phyloP scores from a whole-genome alignment of 2,888 invertebrate species.

The Trichopria drosophilae region DNA sequence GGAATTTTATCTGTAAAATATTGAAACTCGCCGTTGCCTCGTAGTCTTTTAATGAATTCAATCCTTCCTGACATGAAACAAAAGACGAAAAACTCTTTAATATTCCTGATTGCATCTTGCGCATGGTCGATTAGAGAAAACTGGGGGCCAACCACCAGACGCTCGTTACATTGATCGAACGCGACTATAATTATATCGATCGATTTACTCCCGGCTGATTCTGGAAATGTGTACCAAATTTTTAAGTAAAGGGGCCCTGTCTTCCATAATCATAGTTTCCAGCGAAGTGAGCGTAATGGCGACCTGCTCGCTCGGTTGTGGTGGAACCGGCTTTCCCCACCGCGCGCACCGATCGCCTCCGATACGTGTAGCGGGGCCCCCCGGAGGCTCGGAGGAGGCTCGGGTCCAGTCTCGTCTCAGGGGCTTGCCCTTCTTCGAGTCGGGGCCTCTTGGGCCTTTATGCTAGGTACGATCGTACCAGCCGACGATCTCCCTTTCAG shows the following conservation, averaged over 20 bases:
- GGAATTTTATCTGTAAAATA: too few relatives aligned
- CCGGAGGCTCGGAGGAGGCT: slow-evolving; percentile 24
- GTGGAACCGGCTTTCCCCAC: slow-evolving; percentile 57
- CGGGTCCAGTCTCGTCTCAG: slow-evolving; percentile 28
- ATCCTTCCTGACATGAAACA: too few relatives aligned
- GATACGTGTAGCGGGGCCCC: slow-evolving; percentile 11
- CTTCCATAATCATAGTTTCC: slow-evolving; percentile 53
- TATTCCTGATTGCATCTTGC: too few relatives aligned
- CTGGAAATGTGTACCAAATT: slow-evolving; percentile 36
- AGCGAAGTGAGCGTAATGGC: slow-evolving; percentile 51
- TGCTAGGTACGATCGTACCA: too few relatives aligned
- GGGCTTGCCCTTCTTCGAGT: slow-evolving; percentile 13
- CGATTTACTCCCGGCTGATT: not conserved
- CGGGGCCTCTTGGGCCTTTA: too few relatives aligned
- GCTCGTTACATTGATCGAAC: slow-evolving; percentile 26
- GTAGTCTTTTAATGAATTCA: too few relatives aligned
- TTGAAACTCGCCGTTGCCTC: too few relatives aligned
- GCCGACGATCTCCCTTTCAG: too few relatives aligned
- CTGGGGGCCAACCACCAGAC: too few relatives aligned
- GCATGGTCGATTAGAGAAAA: too few relatives aligned
- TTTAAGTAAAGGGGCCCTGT: slow-evolving; percentile 34
- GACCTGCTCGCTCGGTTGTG: slow-evolving; percentile 44
- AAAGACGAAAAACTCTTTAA: too few relatives aligned
- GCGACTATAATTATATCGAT: slow-evolving; percentile 15
- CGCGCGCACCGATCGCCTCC: slow-evolving; percentile 7